phyloP scores from a whole-genome alignment of 2,888 invertebrate species.

The Oligia fasciuncula region DNA sequence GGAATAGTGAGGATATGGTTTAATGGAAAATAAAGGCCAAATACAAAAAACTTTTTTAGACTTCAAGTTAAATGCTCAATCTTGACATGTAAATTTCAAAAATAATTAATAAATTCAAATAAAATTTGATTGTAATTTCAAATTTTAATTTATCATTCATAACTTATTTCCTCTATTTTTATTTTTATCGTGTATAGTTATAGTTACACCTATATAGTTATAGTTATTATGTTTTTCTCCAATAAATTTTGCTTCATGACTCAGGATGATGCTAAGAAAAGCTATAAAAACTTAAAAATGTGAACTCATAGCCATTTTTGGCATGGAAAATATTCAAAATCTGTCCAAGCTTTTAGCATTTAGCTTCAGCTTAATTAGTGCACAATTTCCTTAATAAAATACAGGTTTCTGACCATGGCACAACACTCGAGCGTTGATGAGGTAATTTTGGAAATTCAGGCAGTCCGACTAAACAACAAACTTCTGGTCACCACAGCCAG shows the following conservation, averaged over 20 bases:
- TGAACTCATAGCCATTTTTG: background rate
- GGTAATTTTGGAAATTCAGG: background rate
- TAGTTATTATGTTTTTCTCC: background rate
- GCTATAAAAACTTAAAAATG: background rate
- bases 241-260: background rate
- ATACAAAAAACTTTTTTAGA: too few relatives aligned
- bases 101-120: too few relatives aligned
- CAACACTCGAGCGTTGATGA: background rate
- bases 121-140: too few relatives aligned
- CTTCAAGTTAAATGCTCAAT: too few relatives aligned
- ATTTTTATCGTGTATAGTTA: too few relatives aligned
- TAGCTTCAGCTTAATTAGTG: background rate
- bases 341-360: background rate
- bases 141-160: too few relatives aligned
- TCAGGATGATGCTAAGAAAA: background rate
- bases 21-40: background rate
- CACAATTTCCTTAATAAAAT: background rate
- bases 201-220: too few relatives aligned
- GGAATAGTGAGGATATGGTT: background rate
- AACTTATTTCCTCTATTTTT: too few relatives aligned
- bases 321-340: background rate
- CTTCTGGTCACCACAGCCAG: conserved; percentile 49
- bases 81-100: too few relatives aligned
- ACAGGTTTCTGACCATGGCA: too few relatives aligned
- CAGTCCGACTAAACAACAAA: background rate